Evolutionary conservation across 1,140 invertebrate species (phyloP).

Genomic region (Xylocopa sonorina): DNA sequence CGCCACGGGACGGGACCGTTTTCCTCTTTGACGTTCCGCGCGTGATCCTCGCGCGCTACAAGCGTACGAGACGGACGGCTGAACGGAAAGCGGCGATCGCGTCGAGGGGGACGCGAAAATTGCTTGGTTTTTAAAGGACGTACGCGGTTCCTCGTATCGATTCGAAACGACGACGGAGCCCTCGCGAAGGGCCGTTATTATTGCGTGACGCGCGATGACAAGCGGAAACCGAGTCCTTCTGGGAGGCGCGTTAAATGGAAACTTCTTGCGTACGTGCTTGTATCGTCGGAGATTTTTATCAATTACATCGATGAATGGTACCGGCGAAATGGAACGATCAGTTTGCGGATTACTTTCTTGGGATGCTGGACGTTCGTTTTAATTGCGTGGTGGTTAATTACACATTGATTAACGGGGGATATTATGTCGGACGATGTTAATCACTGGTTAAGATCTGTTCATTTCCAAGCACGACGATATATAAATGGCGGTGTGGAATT

Average conservation of each 20-base stretch:
- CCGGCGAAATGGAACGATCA: neutral
- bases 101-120: slow-evolving; percentile 8
- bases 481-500: neutral
- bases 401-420: neutral
- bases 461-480: neutral
- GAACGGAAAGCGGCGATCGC: neutral
- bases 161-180: neutral
- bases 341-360: neutral
- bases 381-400: neutral
- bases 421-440: neutral
- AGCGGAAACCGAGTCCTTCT: neutral
- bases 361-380: neutral
- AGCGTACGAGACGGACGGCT: neutral
- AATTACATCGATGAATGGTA: neutral
- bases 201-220: slow-evolving; percentile 1
- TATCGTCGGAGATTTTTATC: neutral
- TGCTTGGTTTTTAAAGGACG: slow-evolving; percentile 34
- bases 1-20: slow-evolving; percentile 23
- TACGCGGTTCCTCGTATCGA: slow-evolving; percentile 4
- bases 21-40: slow-evolving; percentile 45
- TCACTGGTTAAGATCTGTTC: neutral
- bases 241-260: neutral
- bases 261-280: neutral
- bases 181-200: slow-evolving; percentile 6
- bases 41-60: neutral